phyloP scores from a whole-genome alignment of 1,140 invertebrate genomes.

The Carposina sasakii region DNA sequence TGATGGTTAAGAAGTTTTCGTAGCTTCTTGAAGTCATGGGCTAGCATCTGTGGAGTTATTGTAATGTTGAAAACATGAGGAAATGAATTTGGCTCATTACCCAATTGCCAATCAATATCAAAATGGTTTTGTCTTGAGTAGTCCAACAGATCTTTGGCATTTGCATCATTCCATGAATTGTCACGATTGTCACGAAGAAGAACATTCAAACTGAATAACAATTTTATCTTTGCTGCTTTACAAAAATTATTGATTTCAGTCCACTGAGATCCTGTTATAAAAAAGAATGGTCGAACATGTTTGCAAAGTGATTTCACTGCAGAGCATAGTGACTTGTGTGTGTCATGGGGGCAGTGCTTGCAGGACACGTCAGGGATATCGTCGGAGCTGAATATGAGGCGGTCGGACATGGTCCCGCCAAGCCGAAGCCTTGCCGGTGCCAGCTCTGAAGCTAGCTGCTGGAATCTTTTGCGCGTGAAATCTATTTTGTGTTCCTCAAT shows the following conservation, averaged over 20 bases:
- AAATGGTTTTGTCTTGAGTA: slow-evolving; percentile 73
- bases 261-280: slow-evolving; percentile 71
- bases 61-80: slow-evolving; percentile 74
- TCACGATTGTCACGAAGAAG: slow-evolving; percentile 71
- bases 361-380: slow-evolving; percentile 35
- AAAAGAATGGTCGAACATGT: slow-evolving; percentile 64
- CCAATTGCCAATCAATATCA: slow-evolving; percentile 80
- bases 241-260: slow-evolving; percentile 76
- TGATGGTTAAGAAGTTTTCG: slow-evolving; percentile 71
- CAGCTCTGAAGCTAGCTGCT: slow-evolving; percentile 72
- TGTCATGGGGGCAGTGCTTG: slow-evolving; percentile 34
- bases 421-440: slow-evolving; percentile 76
- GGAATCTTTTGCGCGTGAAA: slow-evolving; percentile 61
- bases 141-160: slow-evolving; percentile 76
- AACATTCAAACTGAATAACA: slow-evolving; percentile 82
- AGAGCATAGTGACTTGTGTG: slow-evolving; percentile 29
- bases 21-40: slow-evolving; percentile 76
- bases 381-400: slow-evolving; percentile 73
- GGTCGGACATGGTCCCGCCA: slow-evolving; percentile 79
- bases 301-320: slow-evolving; percentile 49
- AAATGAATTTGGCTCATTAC: slow-evolving; percentile 84
- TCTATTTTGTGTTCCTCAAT: slow-evolving; percentile 48
- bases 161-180: slow-evolving; percentile 76
- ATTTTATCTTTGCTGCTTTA: slow-evolving; percentile 64
- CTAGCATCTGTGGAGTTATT: slow-evolving; percentile 74